A percentile compares a stretch with the other conserved stretches of the same genome.
Conservation (phyloP, 2,797 vertebrate genomes). For the Lerista edwardsae region DNA sequence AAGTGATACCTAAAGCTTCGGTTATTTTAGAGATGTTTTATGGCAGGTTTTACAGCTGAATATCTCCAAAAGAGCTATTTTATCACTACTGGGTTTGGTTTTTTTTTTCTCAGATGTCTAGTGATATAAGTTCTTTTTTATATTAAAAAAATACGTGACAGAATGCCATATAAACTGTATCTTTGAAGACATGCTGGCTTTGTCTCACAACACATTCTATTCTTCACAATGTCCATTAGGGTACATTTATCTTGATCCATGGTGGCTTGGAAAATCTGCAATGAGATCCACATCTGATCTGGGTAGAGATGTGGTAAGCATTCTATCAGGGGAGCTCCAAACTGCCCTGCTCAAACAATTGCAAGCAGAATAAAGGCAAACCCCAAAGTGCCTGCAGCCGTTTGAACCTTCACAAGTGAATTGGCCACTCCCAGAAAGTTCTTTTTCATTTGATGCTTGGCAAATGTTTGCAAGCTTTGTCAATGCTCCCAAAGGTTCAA, state of each 20-base stretch:
- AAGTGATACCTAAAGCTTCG: slow-evolving; percentile 60
- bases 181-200: background rate
- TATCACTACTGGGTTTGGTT: slow-evolving; percentile 30
- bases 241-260: background rate
- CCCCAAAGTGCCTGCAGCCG: too few species aligned
- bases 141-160: background rate
- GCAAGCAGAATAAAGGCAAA: too few species aligned
- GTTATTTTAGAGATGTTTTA: slow-evolving; percentile 62
- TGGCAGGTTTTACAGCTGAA: slow-evolving; percentile 58
- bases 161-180: background rate
- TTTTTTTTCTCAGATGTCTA: slow-evolving; percentile 38
- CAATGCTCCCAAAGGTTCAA: too few species aligned
- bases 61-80: slow-evolving; percentile 60
- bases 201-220: background rate
- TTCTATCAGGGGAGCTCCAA: too few species aligned
- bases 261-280: slow-evolving; percentile 5
- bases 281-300: background rate
- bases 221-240: background rate
- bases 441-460: too few species aligned
- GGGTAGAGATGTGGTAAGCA: too few species aligned
- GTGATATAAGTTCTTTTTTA: background rate
- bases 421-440: too few species aligned
- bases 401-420: too few species aligned
- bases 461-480: too few species aligned
- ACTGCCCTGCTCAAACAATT: too few species aligned